These are phyloP conservation scores for Euzophera pinguis DNA, from an alignment of 2,888 invertebrate genomes.

Conservation along the genomic window DNA sequence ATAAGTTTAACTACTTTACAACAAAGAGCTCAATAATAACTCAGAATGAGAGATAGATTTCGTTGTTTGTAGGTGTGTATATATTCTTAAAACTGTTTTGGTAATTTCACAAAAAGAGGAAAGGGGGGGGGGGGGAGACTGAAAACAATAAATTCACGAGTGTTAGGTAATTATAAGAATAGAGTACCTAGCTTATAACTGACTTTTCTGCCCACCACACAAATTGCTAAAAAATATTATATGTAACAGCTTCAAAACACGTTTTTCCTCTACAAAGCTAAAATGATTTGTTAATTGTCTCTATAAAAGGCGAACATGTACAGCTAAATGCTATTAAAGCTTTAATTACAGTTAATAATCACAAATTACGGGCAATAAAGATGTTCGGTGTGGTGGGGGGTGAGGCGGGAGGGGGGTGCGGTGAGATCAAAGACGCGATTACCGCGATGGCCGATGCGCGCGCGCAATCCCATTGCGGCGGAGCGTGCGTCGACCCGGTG, in stretches of 20 bases:
- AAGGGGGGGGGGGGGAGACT: too few relatives aligned
- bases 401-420: slow-evolving; percentile 26
- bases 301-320: neutral
- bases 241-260: neutral
- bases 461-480: slow-evolving; percentile 40
- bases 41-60: too few relatives aligned
- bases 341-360: slow-evolving; percentile 50
- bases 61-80: too few relatives aligned
- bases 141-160: too few relatives aligned
- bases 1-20: too few relatives aligned
- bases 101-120: too few relatives aligned
- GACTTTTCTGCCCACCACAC: too few relatives aligned
- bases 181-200: too few relatives aligned
- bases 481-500: slow-evolving; percentile 43
- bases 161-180: too few relatives aligned
- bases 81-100: too few relatives aligned
- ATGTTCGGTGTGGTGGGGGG: slow-evolving; percentile 24
- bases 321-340: slow-evolving; percentile 27
- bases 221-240: too few relatives aligned
- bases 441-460: slow-evolving; percentile 48
- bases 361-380: slow-evolving; percentile 54
- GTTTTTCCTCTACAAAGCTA: neutral
- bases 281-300: slow-evolving; percentile 1
- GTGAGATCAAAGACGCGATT: slow-evolving; percentile 64
- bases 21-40: too few relatives aligned